These are phyloP conservation scores for Zaprionus lachaisei DNA, from an alignment of 1,140 invertebrate species.

Conservation along the genomic window DNA sequence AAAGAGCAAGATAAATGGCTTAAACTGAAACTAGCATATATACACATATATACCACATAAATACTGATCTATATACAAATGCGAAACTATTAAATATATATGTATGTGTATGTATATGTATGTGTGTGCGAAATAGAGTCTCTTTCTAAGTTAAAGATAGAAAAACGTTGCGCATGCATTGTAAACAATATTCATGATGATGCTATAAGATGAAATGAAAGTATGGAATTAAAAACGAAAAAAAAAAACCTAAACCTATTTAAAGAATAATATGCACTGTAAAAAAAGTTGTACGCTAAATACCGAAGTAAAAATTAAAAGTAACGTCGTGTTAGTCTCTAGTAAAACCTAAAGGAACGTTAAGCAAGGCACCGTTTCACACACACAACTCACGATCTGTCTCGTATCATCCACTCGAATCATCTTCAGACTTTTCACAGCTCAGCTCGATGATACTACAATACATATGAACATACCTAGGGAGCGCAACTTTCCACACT, in stretches of 20 bases:
- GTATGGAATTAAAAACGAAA: conserved; percentile 6
- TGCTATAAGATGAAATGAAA: conserved; percentile 21
- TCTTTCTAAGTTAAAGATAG: conserved; percentile 42
- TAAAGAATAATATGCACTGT: conserved; percentile 61
- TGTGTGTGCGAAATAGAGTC: conserved; percentile 45
- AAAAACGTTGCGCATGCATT: conserved; percentile 41
- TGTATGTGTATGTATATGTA: conserved; percentile 48
- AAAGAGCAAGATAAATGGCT: conserved; percentile 12
- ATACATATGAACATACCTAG: conserved; percentile 17
- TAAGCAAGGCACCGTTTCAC: conserved; percentile 29
- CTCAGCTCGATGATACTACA: conserved; percentile 20
- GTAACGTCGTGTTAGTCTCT: conserved; percentile 53
- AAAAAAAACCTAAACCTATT: conserved; percentile 2
- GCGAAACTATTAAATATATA: conserved; percentile 27
- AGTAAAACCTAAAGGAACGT: conserved; percentile 38
- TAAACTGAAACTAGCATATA: conserved; percentile 26
- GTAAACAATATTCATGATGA: conserved; percentile 26
- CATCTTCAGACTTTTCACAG: conserved; percentile 21
- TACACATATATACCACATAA: conserved; percentile 49
- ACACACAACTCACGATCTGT: conserved; percentile 24
- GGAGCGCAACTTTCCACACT: conserved; percentile 21
- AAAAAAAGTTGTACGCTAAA: conserved; percentile 66
- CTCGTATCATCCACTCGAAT: conserved; percentile 11
- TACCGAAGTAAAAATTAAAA: conserved; percentile 55
- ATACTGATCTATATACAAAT: conserved; percentile 67